A percentile compares a stretch with the other conserved stretches of the same genome.
Conservation (phyloP, 2,113 vertebrate genomes). For the Pangasianodon hypophthalmus region DNA sequence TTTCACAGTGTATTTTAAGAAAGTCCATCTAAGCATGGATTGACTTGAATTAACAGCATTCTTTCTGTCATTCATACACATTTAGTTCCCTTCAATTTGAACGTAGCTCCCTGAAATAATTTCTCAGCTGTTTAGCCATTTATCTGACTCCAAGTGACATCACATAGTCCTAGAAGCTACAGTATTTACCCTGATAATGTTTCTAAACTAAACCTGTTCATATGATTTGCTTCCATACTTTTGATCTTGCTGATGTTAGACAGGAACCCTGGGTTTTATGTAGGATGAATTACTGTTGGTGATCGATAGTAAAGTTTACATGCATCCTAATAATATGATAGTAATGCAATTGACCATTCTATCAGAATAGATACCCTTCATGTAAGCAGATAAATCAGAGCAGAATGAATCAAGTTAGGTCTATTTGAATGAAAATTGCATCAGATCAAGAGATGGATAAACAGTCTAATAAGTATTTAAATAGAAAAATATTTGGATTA, state of each 20-base stretch:
- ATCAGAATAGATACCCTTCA: background rate
- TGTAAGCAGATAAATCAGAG: background rate
- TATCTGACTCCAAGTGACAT: background rate
- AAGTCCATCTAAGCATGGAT: background rate
- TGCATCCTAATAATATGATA: background rate
- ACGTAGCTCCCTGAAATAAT: background rate
- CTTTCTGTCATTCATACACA: background rate
- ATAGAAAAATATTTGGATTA: background rate
- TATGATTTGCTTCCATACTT: background rate
- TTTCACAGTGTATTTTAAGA: slow-evolving; percentile 16
- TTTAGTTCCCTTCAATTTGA: background rate
- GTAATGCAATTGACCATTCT: background rate
- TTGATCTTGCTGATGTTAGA: background rate
- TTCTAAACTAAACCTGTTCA: background rate
- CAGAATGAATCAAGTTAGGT: background rate
- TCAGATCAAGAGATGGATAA: background rate
- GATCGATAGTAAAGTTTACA: background rate
- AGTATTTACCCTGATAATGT: background rate
- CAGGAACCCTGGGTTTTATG: background rate
- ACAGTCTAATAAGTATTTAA: background rate
- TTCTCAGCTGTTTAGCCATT: background rate
- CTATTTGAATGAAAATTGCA: background rate
- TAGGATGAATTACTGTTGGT: background rate
- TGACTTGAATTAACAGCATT: background rate
- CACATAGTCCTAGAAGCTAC: background rate